Conservation (phyloP, 2,888 invertebrate species). For the Latheticus oryzae region DNA sequence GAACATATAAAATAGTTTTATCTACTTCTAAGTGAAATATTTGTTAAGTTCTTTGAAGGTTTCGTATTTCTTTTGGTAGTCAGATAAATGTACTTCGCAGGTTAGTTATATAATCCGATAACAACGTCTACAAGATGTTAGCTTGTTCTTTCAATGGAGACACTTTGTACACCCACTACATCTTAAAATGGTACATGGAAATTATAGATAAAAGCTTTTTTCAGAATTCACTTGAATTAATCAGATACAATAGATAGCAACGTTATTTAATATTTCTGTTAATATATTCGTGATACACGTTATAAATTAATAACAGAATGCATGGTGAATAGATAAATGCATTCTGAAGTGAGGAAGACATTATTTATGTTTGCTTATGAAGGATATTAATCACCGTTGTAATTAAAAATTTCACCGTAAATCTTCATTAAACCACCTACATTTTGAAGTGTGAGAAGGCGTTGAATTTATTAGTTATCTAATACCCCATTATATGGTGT, state of each 20-base stretch:
- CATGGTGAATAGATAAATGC: constrained; percentile 12
- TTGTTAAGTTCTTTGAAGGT: constrained; percentile 19
- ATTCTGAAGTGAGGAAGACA: constrained; percentile 30
- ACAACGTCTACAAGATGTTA: constrained; percentile 16
- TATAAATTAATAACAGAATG: constrained; percentile 8
- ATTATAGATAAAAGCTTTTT: too few species aligned
- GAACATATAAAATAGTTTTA: constrained; percentile 28
- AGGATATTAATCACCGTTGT: constrained; percentile 29
- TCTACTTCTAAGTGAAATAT: constrained; percentile 16
- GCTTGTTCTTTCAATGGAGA: constrained; percentile 29
- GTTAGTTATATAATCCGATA: constrained; percentile 26
- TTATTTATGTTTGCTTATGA: constrained; percentile 25
- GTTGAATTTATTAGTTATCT: constrained; percentile 34
- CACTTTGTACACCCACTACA: constrained; percentile 14
- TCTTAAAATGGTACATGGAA: too few species aligned
- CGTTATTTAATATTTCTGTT: constrained; percentile 6
- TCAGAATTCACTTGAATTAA: too few species aligned
- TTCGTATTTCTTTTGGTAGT: constrained; percentile 21
- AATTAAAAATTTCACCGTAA: constrained; percentile 35
- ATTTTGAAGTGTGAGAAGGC: constrained; percentile 34
- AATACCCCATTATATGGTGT: constrained; percentile 24
- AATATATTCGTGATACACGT: constrained; percentile 10
- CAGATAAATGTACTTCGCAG: constrained; percentile 20
- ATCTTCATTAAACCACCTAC: constrained; percentile 37
- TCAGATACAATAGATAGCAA: background rate